Conservation (phyloP, 1,140 invertebrate genomes). For the Brachionus asplanchnoidis region DNA sequence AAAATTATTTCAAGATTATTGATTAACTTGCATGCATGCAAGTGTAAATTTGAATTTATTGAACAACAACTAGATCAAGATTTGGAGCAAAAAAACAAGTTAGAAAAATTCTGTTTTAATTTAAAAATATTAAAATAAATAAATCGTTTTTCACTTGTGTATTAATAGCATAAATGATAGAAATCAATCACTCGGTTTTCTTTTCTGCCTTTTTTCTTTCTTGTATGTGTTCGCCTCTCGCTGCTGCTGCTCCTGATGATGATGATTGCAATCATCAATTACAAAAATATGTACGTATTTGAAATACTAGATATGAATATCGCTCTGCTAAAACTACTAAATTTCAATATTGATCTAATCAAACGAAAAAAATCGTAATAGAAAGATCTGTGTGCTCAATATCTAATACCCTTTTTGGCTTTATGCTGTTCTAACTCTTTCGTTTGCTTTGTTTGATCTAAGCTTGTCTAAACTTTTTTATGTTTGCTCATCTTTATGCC, state of each 20-base stretch:
- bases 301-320: conserved; percentile 34
- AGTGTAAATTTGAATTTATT: conserved; percentile 39
- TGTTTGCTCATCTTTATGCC: conserved; percentile 18
- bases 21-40: conserved; percentile 38
- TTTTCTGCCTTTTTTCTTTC: neutral
- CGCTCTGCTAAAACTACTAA: conserved; percentile 35
- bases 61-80: conserved; percentile 15
- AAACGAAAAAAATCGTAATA: conserved; percentile 20
- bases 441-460: conserved; percentile 16
- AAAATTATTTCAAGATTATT: conserved; percentile 41
- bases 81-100: neutral
- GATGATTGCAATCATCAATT: conserved; percentile 37
- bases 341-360: conserved; percentile 40
- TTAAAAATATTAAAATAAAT: conserved; percentile 38
- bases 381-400: neutral
- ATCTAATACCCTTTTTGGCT: neutral
- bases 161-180: conserved; percentile 34
- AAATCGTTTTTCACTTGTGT: conserved; percentile 40
- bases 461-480: conserved; percentile 31
- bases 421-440: conserved; percentile 37
- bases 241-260: neutral
- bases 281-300: conserved; percentile 35
- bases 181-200: conserved; percentile 26
- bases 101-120: conserved; percentile 27
- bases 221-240: neutral